phyloP scores from a whole-genome alignment of 2,113 vertebrate species.

The Tapirus terrestris region DNA sequence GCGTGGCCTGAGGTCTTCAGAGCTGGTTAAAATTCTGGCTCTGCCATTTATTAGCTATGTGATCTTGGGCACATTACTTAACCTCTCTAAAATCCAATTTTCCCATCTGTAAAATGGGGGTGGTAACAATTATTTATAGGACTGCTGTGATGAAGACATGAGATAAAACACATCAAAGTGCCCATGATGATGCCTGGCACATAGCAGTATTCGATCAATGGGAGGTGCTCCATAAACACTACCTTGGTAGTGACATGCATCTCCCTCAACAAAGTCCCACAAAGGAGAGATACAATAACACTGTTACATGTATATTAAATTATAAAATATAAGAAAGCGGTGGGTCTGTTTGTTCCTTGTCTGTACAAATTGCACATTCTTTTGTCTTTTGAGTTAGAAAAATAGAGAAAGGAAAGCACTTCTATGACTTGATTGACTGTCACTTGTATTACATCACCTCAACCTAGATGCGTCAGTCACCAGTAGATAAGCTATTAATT shows the following conservation, averaged over 20 bases:
- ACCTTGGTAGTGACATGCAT: background rate
- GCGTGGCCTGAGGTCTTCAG: background rate
- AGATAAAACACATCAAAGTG: background rate
- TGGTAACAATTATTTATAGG: background rate
- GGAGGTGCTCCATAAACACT: background rate
- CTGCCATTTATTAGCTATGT: background rate
- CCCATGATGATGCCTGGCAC: background rate
- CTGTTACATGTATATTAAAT: background rate
- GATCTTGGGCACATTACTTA: background rate
- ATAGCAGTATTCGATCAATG: background rate
- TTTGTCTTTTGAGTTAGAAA: background rate
- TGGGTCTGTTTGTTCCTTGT: background rate
- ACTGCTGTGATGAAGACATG: too few species aligned
- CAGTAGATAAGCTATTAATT: background rate
- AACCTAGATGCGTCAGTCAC: background rate
- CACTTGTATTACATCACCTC: background rate
- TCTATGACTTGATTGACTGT: background rate
- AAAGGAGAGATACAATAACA: background rate
- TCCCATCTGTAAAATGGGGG: background rate
- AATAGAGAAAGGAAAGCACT: background rate
- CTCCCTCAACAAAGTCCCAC: background rate
- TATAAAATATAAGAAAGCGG: background rate
- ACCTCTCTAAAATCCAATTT: slow-evolving; percentile 30
- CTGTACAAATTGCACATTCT: background rate
- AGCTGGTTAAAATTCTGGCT: background rate